A percentile compares a stretch with the other conserved stretches of the same genome.
These are phyloP conservation scores for Armadillidium nasatum DNA, from an alignment of 1,140 invertebrate species.

Conservation along the genomic window DNA sequence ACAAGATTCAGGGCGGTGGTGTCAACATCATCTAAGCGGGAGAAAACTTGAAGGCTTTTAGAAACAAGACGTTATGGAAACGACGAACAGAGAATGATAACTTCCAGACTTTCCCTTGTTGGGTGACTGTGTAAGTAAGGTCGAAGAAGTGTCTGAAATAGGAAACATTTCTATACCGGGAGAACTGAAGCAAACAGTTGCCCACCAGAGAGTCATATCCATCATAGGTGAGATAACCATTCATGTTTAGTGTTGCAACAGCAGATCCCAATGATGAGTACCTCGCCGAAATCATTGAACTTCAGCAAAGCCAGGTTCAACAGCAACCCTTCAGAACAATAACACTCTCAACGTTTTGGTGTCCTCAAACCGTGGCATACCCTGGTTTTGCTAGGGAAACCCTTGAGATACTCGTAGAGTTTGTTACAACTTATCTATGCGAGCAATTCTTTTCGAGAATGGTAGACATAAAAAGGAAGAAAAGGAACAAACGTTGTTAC, in stretches of 20 bases:
- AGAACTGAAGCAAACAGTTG: slow-evolving; percentile 25
- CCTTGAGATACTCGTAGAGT: not conserved
- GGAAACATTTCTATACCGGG: slow-evolving; percentile 28
- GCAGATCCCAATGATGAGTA: slow-evolving; percentile 36
- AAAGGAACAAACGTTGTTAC: too few relatives aligned
- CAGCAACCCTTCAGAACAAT: slow-evolving; percentile 27
- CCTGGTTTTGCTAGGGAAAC: slow-evolving; percentile 14
- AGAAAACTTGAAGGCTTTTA: slow-evolving; percentile 38
- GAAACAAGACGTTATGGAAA: slow-evolving; percentile 39
- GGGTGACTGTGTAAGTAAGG: slow-evolving; percentile 29
- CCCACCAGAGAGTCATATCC: slow-evolving; percentile 34
- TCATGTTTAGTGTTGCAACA: slow-evolving; percentile 27
- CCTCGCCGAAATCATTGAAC: slow-evolving; percentile 35
- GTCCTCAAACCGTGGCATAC: slow-evolving; percentile 19
- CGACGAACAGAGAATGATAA: slow-evolving; percentile 42
- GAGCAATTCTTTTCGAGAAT: too few relatives aligned
- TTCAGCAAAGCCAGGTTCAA: slow-evolving; percentile 30
- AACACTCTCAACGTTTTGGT: slow-evolving; percentile 29
- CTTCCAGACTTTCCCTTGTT: slow-evolving; percentile 41
- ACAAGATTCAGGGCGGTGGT: slow-evolving; percentile 41
- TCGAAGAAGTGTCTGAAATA: slow-evolving; percentile 20
- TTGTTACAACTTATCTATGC: slow-evolving; percentile 25
- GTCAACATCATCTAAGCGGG: slow-evolving; percentile 41
- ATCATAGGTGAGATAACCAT: slow-evolving; percentile 28
- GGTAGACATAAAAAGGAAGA: too few relatives aligned